A percentile compares a stretch with the other conserved stretches of the same genome.
Evolutionary conservation across 2,113 vertebrate species (phyloP).

Genomic region (Aphyosemion australe): DNA sequence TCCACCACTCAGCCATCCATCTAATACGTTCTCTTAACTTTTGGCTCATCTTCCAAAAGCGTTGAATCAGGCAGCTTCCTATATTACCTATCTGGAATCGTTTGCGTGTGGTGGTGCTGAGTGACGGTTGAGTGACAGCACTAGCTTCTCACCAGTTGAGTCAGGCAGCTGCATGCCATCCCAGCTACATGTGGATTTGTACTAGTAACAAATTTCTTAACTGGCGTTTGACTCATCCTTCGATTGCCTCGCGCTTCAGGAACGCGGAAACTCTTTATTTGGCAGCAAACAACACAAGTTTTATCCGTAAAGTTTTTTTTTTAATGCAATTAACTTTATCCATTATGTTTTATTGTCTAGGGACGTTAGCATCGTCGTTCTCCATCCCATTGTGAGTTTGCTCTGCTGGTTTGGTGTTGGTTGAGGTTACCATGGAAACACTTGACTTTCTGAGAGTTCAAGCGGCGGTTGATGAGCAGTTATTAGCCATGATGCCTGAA

Average conservation of each 20-base stretch:
- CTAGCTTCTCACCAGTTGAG: conserved; percentile 38
- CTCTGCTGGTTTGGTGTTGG: conserved; percentile 52
- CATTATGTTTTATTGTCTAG: not conserved
- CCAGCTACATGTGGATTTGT: conserved; percentile 26
- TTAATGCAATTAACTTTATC: not conserved
- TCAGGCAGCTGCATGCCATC: conserved; percentile 54
- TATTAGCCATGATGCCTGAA: conserved; percentile 73
- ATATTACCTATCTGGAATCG: conserved; percentile 33
- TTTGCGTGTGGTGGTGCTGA: conserved; percentile 23
- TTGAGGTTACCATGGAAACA: conserved; percentile 42
- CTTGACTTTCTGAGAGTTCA: conserved; percentile 72
- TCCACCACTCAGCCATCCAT: conserved; percentile 5
- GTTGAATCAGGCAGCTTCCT: not conserved
- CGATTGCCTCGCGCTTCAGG: conserved; percentile 20
- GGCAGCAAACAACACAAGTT: not conserved
- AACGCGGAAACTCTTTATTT: conserved; percentile 29
- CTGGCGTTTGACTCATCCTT: conserved; percentile 47
- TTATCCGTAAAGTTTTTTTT: conserved; percentile 2
- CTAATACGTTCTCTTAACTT: conserved; percentile 22
- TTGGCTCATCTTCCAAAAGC: conserved; percentile 30
- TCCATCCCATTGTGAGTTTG: not conserved
- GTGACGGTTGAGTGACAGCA: conserved; percentile 66
- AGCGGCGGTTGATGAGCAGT: conserved; percentile 75
- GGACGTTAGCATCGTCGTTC: not conserved
- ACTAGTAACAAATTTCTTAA: conserved; percentile 57